Base-by-base conservation (phyloP, 2,888 invertebrate species). In the Caenorhabditis sp. region DNA sequence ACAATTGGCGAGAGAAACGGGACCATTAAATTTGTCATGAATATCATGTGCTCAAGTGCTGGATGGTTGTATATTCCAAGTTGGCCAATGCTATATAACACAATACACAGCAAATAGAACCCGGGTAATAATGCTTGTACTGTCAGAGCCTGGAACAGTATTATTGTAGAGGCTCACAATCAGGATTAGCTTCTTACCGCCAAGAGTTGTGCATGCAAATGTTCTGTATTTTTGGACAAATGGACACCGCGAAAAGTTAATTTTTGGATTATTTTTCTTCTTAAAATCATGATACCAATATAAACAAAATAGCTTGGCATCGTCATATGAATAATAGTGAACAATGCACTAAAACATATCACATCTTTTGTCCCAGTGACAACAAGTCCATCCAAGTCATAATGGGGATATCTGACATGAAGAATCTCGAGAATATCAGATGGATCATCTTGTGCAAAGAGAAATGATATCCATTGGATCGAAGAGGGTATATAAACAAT, bases 301-400 rank as follows among this genome's bases (percentile, higher is more conserved):
- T 77, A 77, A 20, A 77, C 71, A 4, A 74, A 74, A 36, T 71
- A 67, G n/a, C 74, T 68, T 17, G 77, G 77, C 0, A 77, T 23
- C 2, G 77, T 74, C 74, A 77, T 74, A 36, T 77, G 77, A 23
- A 77, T 60, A 53, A 74, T 74, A 7, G 74, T 74, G 31, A 53
- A 77, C 3, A 74, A 36, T 8, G 77, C 69, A 25, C 60, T 58
- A 31, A 72, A 72, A 17, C 59, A 56, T 21, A 72, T 1, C 14
- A 72, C 64, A 56, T 67, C 58, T 43, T 59, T 67, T 26, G 70
- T 70, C 36, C 74, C 74, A 23, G 62, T 60, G 23, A 74, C 60
- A 59, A 59, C 56, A 25, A 54, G 58, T 21, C 43, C 59, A 20
- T 53, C 59, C 27, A 71, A 56, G 23, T 74, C 57, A 53, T 77